phyloP scores from a whole-genome alignment of 2,797 vertebrate genomes.

The Chrysolophus pictus region DNA sequence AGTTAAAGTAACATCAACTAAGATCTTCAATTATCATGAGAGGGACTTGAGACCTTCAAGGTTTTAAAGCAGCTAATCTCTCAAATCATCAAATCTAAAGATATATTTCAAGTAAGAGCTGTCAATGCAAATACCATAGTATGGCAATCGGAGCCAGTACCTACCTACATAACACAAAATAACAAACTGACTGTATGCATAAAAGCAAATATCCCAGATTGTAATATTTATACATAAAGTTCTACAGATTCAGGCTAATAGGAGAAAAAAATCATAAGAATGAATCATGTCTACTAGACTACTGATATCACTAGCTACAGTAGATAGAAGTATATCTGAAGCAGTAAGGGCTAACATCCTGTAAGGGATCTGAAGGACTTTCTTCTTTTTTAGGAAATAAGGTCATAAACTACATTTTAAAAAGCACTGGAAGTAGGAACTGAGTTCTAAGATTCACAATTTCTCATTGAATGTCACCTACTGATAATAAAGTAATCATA shows the following conservation, averaged over 20 bases:
- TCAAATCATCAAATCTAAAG: not conserved
- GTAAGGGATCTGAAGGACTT: fast-evolving
- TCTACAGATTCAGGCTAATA: not conserved
- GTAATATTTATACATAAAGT: not conserved
- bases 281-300: not conserved
- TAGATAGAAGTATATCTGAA: not conserved
- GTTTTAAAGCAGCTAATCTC: not conserved
- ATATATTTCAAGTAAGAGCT: not conserved
- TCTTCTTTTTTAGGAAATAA: not conserved
- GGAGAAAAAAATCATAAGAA: not conserved
- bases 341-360: not conserved
- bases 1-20: not conserved
- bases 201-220: not conserved
- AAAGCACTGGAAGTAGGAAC: not conserved
- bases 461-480: not conserved
- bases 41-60: not conserved
- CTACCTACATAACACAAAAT: not conserved
- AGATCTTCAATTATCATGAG: not conserved
- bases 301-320: no score
- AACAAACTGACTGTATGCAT: not conserved
- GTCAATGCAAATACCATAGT: not conserved
- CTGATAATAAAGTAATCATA: not conserved
- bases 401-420: not conserved
- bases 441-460: not conserved
- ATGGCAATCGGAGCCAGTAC: not conserved